phyloP scores from a whole-genome alignment of 2,888 invertebrate species.

The Sycophila texana region DNA sequence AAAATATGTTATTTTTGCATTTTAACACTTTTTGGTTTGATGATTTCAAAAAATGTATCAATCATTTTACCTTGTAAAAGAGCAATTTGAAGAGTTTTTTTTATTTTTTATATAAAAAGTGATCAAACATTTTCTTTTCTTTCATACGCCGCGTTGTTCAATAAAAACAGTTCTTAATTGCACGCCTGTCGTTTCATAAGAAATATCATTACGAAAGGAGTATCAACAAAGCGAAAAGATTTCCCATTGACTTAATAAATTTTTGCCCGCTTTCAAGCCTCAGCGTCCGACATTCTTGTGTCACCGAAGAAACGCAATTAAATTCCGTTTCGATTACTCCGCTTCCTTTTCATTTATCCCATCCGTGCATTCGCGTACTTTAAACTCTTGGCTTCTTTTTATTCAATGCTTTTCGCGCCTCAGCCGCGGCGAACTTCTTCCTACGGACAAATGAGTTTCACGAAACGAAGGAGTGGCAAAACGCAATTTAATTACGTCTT shows the following conservation, averaged over 20 bases:
- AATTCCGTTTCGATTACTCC: slow-evolving; percentile 54
- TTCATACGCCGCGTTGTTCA: no score
- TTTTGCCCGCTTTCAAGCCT: background rate
- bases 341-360: slow-evolving; percentile 18
- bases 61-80: no score
- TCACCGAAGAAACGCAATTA: slow-evolving; percentile 40
- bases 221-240: no score
- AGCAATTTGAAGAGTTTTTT: no score
- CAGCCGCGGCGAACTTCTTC: slow-evolving; percentile 14
- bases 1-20: no score
- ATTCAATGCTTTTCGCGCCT: slow-evolving; percentile 11
- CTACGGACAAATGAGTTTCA: slow-evolving; percentile 43
- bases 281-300: slow-evolving; percentile 11
- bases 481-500: slow-evolving; percentile 48
- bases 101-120: no score
- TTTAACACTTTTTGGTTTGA: no score
- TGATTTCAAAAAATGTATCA: no score
- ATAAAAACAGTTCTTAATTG: no score
- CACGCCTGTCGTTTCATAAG: no score
- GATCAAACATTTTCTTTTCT: no score
- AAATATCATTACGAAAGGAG: no score
- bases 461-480: slow-evolving; percentile 12
- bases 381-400: background rate
- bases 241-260: background rate
- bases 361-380: background rate